These are phyloP conservation scores for Isoperla grammatica DNA, from an alignment of 2,888 invertebrate species.

Conservation along the genomic window DNA sequence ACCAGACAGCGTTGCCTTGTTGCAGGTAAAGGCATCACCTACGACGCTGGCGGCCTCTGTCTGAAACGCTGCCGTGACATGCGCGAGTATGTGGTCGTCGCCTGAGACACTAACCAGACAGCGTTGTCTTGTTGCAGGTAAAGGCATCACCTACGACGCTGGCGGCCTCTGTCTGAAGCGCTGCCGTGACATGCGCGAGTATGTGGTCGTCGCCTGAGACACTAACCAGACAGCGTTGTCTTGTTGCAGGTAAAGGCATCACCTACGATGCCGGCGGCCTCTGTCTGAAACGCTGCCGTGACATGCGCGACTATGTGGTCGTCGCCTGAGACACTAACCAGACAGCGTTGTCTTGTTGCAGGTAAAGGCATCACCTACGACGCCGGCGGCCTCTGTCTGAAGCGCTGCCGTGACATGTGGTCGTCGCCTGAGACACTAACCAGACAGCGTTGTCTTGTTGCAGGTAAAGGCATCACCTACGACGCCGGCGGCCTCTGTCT, in stretches of 20 bases:
- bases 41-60: constrained; percentile 56
- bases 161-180: constrained; percentile 61
- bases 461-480: constrained; percentile 55
- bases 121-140: constrained; percentile 43
- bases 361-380: constrained; percentile 58
- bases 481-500: constrained; percentile 58
- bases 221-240: constrained; percentile 47
- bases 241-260: constrained; percentile 48
- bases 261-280: constrained; percentile 57
- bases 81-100: too few species aligned
- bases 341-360: constrained; percentile 42
- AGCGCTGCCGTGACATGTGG: too few species aligned
- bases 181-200: constrained; percentile 53
- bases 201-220: too few species aligned
- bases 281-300: constrained; percentile 57
- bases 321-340: too few species aligned
- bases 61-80: constrained; percentile 58
- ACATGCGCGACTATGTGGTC: too few species aligned
- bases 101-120: too few species aligned
- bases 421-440: too few species aligned
- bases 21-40: constrained; percentile 53
- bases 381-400: constrained; percentile 57
- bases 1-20: constrained; percentile 45
- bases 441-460: constrained; percentile 43
- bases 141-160: constrained; percentile 57